A percentile compares a stretch with the other conserved stretches of the same genome.
Conservation (phyloP, 2,797 vertebrate genomes). For the Poliocrania exsul region DNA sequence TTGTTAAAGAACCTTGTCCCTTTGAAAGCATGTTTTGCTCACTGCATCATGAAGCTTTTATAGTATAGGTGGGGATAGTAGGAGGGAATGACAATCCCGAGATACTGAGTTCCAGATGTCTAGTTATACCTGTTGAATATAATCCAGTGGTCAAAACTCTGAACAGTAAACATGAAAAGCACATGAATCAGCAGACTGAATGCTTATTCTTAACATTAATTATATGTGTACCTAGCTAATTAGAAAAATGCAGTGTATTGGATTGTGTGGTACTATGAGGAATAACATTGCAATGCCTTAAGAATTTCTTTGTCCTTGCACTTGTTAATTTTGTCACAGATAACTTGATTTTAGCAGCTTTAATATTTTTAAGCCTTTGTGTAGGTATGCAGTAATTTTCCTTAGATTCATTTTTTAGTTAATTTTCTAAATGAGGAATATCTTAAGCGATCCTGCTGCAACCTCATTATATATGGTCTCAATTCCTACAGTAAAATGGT, state of each 20-base stretch:
- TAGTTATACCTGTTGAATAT: conserved; percentile 24
- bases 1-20: not conserved
- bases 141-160: not conserved
- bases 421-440: not conserved
- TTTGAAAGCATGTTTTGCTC: conserved; percentile 11
- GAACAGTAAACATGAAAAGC: not conserved
- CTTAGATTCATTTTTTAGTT: not conserved
- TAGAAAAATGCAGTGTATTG: not conserved
- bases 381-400: not conserved
- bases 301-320: not conserved
- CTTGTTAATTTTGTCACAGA: not conserved
- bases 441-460: not conserved
- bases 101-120: not conserved
- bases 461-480: fast-evolving
- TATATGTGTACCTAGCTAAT: not conserved
- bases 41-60: not conserved
- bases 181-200: not conserved
- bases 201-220: not conserved
- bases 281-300: not conserved
- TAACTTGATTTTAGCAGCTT: not conserved
- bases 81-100: not conserved
- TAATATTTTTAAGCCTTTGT: not conserved
- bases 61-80: not conserved
- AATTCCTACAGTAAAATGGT: not conserved
- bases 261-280: not conserved